Conservation (phyloP, 2,888 invertebrate species). For the Cryptocheilus praepositus region DNA sequence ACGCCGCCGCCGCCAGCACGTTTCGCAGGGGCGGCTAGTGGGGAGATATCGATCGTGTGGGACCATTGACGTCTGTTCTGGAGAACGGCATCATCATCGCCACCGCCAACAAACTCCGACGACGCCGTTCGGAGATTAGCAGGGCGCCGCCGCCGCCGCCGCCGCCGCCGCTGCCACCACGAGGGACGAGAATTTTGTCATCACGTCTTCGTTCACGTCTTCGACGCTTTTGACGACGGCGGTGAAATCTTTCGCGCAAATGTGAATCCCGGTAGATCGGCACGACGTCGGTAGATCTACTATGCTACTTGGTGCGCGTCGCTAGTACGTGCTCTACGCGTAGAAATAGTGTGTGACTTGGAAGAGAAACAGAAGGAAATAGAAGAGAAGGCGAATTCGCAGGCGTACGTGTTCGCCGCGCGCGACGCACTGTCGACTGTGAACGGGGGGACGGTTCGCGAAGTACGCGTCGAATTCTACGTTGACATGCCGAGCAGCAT, state of each 20-base stretch:
- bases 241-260: too few relatives aligned
- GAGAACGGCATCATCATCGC: slow-evolving; percentile 42
- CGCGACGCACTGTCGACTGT: too few relatives aligned
- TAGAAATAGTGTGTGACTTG: slow-evolving; percentile 5
- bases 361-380: neutral
- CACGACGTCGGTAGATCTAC: neutral
- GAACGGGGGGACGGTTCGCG: too few relatives aligned
- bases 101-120: slow-evolving; percentile 2
- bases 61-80: slow-evolving; percentile 60
- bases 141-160: too few relatives aligned
- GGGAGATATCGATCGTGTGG: slow-evolving; percentile 60
- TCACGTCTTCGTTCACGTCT: neutral
- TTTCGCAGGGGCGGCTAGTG: slow-evolving; percentile 30
- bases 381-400: neutral
- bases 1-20: slow-evolving; percentile 26
- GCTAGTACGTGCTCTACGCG: slow-evolving; percentile 4
- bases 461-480: too few relatives aligned
- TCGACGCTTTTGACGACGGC: too few relatives aligned
- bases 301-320: neutral
- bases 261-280: too few relatives aligned
- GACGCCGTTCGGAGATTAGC: neutral
- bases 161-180: neutral
- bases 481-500: too few relatives aligned
- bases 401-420: neutral
- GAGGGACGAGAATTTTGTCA: slow-evolving; percentile 15